These are phyloP conservation scores for Hipparchia semele DNA, from an alignment of 2,888 invertebrate species.

Conservation along the genomic window DNA sequence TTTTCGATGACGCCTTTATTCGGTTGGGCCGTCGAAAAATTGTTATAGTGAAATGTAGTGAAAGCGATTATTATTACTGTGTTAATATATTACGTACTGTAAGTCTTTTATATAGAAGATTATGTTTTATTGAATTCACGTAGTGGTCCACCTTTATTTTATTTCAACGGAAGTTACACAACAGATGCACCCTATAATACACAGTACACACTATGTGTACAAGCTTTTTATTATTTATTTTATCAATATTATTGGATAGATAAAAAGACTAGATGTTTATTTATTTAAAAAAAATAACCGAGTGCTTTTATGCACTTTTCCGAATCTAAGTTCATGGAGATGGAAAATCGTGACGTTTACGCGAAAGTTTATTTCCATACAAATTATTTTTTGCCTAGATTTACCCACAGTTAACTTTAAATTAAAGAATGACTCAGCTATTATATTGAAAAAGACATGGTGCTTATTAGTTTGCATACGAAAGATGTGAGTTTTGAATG, in stretches of 20 bases:
- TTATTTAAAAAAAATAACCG: no score
- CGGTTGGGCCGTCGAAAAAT: neutral
- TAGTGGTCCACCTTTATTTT: neutral
- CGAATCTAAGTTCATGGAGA: neutral
- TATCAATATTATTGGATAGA: neutral
- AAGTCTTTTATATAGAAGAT: neutral
- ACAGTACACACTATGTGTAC: neutral
- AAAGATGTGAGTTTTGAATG: neutral
- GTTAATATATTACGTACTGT: conserved; percentile 6
- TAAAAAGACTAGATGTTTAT: neutral
- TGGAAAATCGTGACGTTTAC: no score
- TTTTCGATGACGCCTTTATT: no score
- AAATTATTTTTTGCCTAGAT: no score
- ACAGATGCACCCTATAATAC: neutral
- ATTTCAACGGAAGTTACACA: conserved; percentile 6
- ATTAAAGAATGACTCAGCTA: neutral
- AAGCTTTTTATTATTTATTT: neutral
- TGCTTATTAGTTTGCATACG: neutral
- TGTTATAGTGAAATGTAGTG: conserved; percentile 39
- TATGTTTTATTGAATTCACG: neutral
- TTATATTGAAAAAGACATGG: conserved; percentile 1
- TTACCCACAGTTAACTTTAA: no score
- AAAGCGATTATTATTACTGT: conserved; percentile 37
- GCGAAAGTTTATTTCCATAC: no score
- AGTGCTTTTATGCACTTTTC: neutral